Evolutionary conservation across 2,797 vertebrate species (phyloP), one percentile per base, ranked within the genome.

Genomic region (Hydrophis major): DNA sequence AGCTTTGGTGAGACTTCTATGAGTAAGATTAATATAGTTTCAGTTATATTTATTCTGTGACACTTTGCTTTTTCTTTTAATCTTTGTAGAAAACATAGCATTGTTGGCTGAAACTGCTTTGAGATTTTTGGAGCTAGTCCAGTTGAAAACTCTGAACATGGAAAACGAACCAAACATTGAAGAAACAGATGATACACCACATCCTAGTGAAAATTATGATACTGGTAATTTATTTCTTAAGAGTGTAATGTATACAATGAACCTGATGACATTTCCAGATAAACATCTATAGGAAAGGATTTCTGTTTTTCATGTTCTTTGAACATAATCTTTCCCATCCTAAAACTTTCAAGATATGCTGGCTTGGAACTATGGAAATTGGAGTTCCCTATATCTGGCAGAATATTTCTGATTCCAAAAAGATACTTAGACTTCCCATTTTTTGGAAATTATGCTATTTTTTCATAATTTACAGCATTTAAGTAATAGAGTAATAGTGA

Each of bases 71-170:
- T 88, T 66, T 83, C 83, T 63, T 60, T 28, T 94, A 78, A 87
- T 91, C 59, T 88, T 93, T 95, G 60, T 90, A 99, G 99, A 99
- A 97, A 99, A 99, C 96, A 99, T 99, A 55, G 99, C 99, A 0
- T 97, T 99, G 56, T 96, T 99, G 97, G 99, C 99, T 4, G 99
- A 99, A 98, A 99, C 99, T 18, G 99, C 99, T 14, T 96, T 99
- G 94, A 98, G 99, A 42, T 99, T 99, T 97, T 96, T 99, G 96
- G 99, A 99, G 97, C 94, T 99, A 96, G 99, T 99, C 14, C 99
- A 99, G 96, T 98, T 99, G 92, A 99, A 99, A 97, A 99, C 99
- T 90, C 98, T 99, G 89, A 99, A 98, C 96, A 98, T 98, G 83
- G 99, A 99, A 96, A 99, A 98, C 91, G 99, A 99, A 50, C 95